A percentile compares a stretch with the other conserved stretches of the same genome.
phyloP scores from a whole-genome alignment of 2,888 invertebrate species.

The Oscheius sp. region DNA sequence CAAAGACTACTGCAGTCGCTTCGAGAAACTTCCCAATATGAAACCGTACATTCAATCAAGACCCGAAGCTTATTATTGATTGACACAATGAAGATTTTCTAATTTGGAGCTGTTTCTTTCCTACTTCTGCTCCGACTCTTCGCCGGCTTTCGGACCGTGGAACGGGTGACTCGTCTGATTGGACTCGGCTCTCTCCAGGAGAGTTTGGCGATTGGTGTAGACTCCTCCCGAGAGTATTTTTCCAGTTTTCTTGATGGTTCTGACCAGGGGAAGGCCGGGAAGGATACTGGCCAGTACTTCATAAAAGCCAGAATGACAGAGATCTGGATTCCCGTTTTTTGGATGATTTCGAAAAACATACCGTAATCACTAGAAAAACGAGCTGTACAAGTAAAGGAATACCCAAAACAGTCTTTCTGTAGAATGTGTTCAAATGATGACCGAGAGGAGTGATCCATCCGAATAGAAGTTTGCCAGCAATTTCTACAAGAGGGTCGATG shows the following conservation, averaged over 20 bases:
- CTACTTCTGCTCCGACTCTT: slow-evolving; percentile 16
- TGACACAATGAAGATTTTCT: neutral
- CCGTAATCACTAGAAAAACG: neutral
- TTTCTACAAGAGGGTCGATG: neutral
- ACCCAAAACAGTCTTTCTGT: neutral
- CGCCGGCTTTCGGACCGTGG: neutral
- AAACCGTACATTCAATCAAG: slow-evolving; percentile 55
- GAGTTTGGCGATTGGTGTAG: neutral
- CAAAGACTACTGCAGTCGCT: slow-evolving; percentile 48
- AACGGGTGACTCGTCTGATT: neutral
- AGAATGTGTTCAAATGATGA: slow-evolving; percentile 18
- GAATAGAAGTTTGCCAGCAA: slow-evolving; percentile 8
- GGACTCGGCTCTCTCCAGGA: neutral
- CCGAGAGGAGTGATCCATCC: slow-evolving; percentile 18
- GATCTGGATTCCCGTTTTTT: neutral
- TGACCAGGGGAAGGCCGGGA: neutral
- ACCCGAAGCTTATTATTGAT: slow-evolving; percentile 49
- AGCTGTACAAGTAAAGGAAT: slow-evolving; percentile 6
- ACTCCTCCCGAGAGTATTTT: slow-evolving; percentile 4
- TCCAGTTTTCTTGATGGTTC: neutral
- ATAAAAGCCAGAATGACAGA: neutral
- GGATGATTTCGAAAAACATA: neutral
- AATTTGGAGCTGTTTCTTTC: neutral
- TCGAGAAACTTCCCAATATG: slow-evolving; percentile 52
- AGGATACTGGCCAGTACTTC: slow-evolving; percentile 1